These are phyloP conservation scores for Corythaixoides concolor DNA, from an alignment of 2,113 vertebrate genomes.

Conservation along the genomic window DNA sequence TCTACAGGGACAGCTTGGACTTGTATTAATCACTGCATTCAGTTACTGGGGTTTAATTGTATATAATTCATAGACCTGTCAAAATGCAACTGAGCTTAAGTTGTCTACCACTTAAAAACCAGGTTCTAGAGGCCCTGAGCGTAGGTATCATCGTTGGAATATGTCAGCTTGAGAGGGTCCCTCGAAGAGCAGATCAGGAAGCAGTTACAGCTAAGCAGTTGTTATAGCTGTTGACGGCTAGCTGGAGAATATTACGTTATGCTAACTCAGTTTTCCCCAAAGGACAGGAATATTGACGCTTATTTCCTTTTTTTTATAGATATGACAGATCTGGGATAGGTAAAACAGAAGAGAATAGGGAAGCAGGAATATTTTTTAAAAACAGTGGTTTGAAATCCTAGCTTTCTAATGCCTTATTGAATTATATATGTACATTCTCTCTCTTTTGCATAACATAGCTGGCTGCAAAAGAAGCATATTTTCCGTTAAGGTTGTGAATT, in stretches of 20 bases:
- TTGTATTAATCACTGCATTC: neutral
- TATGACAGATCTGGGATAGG: conserved; percentile 16
- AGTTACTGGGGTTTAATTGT: neutral
- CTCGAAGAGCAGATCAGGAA: neutral
- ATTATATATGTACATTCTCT: neutral
- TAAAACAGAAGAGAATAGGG: conserved; percentile 8
- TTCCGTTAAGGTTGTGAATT: neutral
- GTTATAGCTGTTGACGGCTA: neutral
- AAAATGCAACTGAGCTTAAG: neutral
- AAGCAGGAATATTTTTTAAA: neutral
- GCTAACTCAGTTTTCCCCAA: conserved; percentile 3
- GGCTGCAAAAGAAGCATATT: neutral
- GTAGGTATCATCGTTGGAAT: neutral
- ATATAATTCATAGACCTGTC: neutral
- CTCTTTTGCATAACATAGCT: neutral
- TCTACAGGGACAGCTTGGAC: neutral
- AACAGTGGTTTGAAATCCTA: neutral
- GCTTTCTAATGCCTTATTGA: neutral
- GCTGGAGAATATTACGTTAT: neutral
- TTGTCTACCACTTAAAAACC: neutral
- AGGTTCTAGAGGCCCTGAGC: neutral
- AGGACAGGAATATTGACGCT: neutral
- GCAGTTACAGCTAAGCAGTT: neutral
- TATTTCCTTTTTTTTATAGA: neutral
- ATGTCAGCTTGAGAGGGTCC: neutral